Base-by-base conservation (phyloP, 2,888 invertebrate species). In the Meta bourneti region DNA sequence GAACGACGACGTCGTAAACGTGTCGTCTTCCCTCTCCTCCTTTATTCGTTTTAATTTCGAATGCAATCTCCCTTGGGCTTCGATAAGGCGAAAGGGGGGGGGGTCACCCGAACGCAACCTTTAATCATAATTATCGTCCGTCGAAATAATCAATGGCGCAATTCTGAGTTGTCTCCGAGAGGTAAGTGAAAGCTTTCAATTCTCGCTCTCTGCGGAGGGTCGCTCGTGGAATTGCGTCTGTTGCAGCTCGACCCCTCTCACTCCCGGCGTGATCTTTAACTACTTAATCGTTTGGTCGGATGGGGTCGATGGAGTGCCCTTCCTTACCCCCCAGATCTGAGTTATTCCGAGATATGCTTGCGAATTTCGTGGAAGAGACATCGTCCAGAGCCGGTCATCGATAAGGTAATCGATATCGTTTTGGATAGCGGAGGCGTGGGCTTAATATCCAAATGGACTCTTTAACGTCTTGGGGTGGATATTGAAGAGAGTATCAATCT, bases 51-150 rank as follows among this genome's bases (percentile, higher is more conserved):
- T 88, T 88, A 81, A 88, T 81, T 88, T 70, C 81, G 75, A 81
- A 49, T 84, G 9, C 19, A 52, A 54, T 49, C 52, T 54, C 79
- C 51, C 79, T n/a, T 11, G 54, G 34, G 79, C 19, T 51, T 19
- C 19, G 61, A 54, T 34, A 79, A 79, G n/a, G 79, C 19, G 61
- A 54, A 13, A 79, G 52, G n/a, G 79, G n/a, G n/a, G 61, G 61
- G 16, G 61, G 61, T 61, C 61, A 61, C 61, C 34, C 61, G 61
- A 34, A 51, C 52, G 77, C 72, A 48, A 88, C 81, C 88, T 61
- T 88, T 88, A 81, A 88, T 88, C 88, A 88, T 88, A 88, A 88
- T 88, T 88, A 88, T 81, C 20, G 34, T 80, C 61, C 74, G 34
- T 75, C 61, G 72, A 81, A 88, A 88, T 81, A 88, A 88, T 88